phyloP scores from a whole-genome alignment of 2,888 invertebrate genomes.

The Drosophila vallismaia region DNA sequence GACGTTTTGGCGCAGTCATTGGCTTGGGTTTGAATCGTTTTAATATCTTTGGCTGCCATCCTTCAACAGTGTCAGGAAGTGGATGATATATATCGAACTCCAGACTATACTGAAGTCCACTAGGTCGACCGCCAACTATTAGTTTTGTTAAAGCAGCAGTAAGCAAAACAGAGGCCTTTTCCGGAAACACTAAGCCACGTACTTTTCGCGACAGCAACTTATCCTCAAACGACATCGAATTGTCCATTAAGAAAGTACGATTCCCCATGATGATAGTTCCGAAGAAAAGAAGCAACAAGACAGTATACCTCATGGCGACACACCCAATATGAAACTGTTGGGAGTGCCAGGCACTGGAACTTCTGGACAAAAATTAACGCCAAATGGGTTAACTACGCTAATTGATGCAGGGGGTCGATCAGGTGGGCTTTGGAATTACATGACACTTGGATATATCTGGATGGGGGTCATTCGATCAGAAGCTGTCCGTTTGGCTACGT shows the following conservation, averaged over 20 bases:
- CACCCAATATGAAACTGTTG: conserved; percentile 19
- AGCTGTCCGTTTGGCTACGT: conserved; percentile 6
- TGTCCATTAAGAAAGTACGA: conserved; percentile 10
- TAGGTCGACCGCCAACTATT: conserved; percentile 65
- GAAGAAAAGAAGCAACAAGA: conserved; percentile 9
- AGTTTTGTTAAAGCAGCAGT: conserved; percentile 70
- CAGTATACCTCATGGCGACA: conserved; percentile 29
- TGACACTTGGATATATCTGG: conserved; percentile 4
- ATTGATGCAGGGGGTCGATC: conserved; percentile 11
- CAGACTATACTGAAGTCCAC: conserved; percentile 65
- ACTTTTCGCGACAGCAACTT: conserved; percentile 61
- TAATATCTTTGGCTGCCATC: conserved; percentile 67
- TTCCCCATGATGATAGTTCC: conserved; percentile 4
- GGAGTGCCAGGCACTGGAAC: conserved; percentile 6
- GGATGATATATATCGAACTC: conserved; percentile 73
- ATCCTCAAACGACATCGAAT: background rate
- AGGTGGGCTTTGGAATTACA: conserved; percentile 25
- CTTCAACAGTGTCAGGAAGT: conserved; percentile 73
- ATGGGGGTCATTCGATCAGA: background rate
- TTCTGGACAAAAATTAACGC: conserved; percentile 23
- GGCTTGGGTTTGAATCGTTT: conserved; percentile 13
- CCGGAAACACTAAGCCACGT: conserved; percentile 69
- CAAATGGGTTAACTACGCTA: conserved; percentile 23
- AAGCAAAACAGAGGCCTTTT: conserved; percentile 57
- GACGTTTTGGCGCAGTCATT: conserved; percentile 31